These are phyloP conservation scores for Poecilobothrus nobilitatus DNA, from an alignment of 2,888 invertebrate species.

Conservation along the genomic window DNA sequence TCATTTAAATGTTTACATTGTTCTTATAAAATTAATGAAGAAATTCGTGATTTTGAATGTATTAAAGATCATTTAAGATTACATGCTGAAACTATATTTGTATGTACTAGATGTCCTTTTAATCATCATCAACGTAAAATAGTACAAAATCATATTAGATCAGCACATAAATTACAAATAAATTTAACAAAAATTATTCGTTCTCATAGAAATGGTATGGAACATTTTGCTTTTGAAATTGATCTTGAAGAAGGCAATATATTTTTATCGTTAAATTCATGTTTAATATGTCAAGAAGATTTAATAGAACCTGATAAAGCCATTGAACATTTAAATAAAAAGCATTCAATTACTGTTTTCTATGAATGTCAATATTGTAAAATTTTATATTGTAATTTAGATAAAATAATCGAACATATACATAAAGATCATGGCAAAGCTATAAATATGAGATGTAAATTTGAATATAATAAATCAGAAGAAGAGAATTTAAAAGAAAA, in stretches of 20 bases:
- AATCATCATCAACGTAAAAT: neutral
- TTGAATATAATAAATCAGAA: neutral
- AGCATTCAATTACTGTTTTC: neutral
- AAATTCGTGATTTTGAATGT: neutral
- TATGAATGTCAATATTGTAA: slow-evolving; percentile 8
- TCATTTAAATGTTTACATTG: neutral
- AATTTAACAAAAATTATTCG: slow-evolving; percentile 9
- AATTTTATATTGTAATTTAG: neutral
- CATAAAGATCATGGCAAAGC: neutral
- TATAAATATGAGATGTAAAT: neutral
- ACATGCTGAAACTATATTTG: neutral
- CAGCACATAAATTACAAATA: slow-evolving; percentile 16
- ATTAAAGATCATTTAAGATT: slow-evolving; percentile 9
- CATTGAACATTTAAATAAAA: neutral
- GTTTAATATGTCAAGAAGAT: neutral
- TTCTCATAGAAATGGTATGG: neutral
- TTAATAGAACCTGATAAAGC: neutral
- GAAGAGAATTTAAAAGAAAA: neutral
- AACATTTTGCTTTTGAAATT: neutral
- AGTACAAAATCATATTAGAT: slow-evolving; percentile 7
- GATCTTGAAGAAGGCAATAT: neutral
- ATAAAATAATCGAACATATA: neutral
- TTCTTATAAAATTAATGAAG: neutral
- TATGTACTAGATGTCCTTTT: neutral
- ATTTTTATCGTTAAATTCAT: neutral